Evolutionary conservation across 1,140 invertebrate genomes (phyloP), one percentile per base, ranked within the genome.

Genomic region (Caenorhabditis latens): DNA sequence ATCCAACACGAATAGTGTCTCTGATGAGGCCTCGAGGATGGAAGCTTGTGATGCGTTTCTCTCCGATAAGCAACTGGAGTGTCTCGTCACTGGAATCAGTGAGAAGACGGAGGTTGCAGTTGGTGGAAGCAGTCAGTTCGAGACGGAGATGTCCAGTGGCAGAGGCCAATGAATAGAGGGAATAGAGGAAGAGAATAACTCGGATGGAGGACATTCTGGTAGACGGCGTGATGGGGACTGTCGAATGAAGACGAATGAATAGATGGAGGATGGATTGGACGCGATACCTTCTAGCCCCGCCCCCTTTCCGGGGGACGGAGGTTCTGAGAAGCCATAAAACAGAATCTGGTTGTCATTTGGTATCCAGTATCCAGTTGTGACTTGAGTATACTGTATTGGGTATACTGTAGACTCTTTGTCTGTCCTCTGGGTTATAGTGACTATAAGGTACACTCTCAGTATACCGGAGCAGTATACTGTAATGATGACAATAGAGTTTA

Each of bases 11-110:
- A 24, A 79, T 21, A 4, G 4, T 16, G 8, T 53, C n/a, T 32
- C 40, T 13, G 1, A 11, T 13, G 21, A n/a, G 46, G 0, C 21
- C 21, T 13, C n/a, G 11, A 2, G 63, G n/a, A 50, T 79, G 71
- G 19, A 79, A 79, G 24, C 71, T 79, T 21, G 71, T 8, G 24
- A 40, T 53, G 32, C n/a, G 43, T n/a, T 79, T 79, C 13, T 79
- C 71, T 79, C 71, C 71, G 46, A 79, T 79, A 13, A 9, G n/a
- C 71, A 79, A 50, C n/a, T 50, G 71, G 24, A 79, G 21, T 5
- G 21, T 50, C 46, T 79, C 71, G 9, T 79, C n/a, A 50, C 71
- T 79, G n/a, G 7, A 79, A 48, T 21, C 71, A 24, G 71, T 79
- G 43, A 79, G 50, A 5, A 79, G n/a, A 24, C 71, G 32, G 14